Evolutionary conservation across 2,797 vertebrate genomes (phyloP).

Genomic region (Gambelia wislizenii): DNA sequence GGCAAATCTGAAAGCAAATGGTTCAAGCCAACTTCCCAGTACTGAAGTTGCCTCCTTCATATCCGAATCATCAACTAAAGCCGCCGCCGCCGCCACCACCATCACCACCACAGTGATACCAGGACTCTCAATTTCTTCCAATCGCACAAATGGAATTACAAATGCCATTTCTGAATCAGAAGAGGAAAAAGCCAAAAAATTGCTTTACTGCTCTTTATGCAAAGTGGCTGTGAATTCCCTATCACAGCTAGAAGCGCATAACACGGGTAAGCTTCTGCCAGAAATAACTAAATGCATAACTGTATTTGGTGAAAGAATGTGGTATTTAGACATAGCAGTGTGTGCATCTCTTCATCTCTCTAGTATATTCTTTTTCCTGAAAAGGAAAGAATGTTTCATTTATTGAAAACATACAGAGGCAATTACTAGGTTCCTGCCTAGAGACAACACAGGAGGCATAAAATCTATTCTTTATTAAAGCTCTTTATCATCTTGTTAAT

Average conservation of each 20-base stretch:
- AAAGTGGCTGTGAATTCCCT: slow-evolving; percentile 98
- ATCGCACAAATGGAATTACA: slow-evolving; percentile 76
- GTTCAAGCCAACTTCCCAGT: slow-evolving; percentile 62
- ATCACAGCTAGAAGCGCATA: slow-evolving; percentile 96
- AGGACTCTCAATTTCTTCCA: slow-evolving; percentile 78
- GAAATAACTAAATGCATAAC: neutral
- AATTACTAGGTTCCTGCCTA: neutral
- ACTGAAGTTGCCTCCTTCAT: slow-evolving; percentile 72
- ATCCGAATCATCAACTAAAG: slow-evolving; percentile 70
- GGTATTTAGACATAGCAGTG: neutral
- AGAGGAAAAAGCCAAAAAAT: slow-evolving; percentile 97
- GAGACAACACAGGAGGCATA: slow-evolving; percentile 2
- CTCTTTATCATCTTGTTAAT: slow-evolving; percentile 9
- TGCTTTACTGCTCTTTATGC: slow-evolving; percentile 97
- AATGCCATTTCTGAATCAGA: slow-evolving; percentile 85
- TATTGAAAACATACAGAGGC: slow-evolving; percentile 2
- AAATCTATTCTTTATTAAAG: slow-evolving; percentile 45
- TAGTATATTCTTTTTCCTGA: neutral
- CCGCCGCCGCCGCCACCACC: slow-evolving; percentile 71
- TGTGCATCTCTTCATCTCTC: neutral
- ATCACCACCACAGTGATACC: slow-evolving; percentile 74
- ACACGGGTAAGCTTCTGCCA: slow-evolving; percentile 84
- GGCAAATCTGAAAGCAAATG: slow-evolving; percentile 73
- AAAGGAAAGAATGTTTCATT: slow-evolving; percentile 17
- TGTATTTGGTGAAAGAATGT: neutral